Evolutionary conservation across 1,140 invertebrate genomes (phyloP).

Genomic region (Trichoplusia ni): DNA sequence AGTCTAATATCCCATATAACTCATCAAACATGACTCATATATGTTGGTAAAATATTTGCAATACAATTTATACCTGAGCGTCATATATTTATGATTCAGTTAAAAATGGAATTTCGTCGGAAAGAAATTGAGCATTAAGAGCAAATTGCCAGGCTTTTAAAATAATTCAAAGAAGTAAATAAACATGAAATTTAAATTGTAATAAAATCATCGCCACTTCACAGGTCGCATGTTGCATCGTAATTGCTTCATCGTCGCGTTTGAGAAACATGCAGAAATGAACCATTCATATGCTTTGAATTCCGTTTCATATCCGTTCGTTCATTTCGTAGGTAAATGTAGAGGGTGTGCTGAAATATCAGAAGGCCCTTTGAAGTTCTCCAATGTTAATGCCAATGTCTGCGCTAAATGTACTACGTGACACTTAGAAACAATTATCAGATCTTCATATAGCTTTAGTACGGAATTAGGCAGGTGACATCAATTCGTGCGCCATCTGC

Average conservation of each 20-base stretch:
- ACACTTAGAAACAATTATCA: constrained; percentile 2
- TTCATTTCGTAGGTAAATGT: constrained; percentile 3
- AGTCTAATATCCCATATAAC: constrained; percentile 24
- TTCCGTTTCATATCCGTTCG: constrained; percentile 36
- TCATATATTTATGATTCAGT: not conserved
- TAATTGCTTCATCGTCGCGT: constrained; percentile 51
- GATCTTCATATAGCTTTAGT: constrained; percentile 9
- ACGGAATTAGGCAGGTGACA: constrained; percentile 36
- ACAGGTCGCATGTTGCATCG: constrained; percentile 37
- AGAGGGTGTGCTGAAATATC: not conserved
- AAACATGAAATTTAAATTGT: constrained; percentile 46
- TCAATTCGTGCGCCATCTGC: constrained; percentile 60
- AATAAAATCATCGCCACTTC: constrained; percentile 41
- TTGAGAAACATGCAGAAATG: constrained; percentile 38
- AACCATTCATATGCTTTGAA: constrained; percentile 36
- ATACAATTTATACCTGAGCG: constrained; percentile 1
- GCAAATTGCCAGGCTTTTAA: constrained; percentile 32
- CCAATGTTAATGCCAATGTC: constrained; percentile 1
- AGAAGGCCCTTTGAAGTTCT: constrained; percentile 8
- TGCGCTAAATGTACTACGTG: not conserved
- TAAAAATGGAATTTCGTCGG: not conserved
- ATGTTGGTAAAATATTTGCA: not conserved
- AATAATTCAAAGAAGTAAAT: constrained; percentile 43
- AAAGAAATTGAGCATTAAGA: constrained; percentile 27
- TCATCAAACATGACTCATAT: constrained; percentile 14